Percentiles rank a stretch among this genome's conserved stretches.
These are phyloP conservation scores for Metalampra italica DNA, from an alignment of 2,888 invertebrate species.

Conservation along the genomic window DNA sequence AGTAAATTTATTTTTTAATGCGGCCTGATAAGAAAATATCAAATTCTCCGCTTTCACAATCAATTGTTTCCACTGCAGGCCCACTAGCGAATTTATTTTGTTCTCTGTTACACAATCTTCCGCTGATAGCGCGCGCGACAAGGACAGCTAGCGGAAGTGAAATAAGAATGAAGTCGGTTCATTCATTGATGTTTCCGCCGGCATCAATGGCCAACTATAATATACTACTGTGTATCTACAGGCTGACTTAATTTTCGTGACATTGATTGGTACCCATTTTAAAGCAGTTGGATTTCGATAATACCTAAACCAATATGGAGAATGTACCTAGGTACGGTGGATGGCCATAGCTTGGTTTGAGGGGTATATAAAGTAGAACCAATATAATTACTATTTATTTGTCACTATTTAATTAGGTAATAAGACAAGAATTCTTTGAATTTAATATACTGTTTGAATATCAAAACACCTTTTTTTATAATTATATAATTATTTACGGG, in stretches of 20 bases:
- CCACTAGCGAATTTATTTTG: constrained; percentile 22
- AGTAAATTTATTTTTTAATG: constrained; percentile 1
- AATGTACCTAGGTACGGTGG: no score
- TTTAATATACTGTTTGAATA: no score
- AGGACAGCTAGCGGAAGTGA: constrained; percentile 54
- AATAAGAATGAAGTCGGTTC: constrained; percentile 56
- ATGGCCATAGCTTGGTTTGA: no score
- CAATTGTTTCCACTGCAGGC: constrained; percentile 42
- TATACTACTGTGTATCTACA: constrained; percentile 9
- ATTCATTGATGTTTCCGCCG: constrained; percentile 63
- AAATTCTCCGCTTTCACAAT: constrained; percentile 43
- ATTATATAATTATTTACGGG: no score
- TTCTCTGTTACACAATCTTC: constrained; percentile 28
- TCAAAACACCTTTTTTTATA: no score
- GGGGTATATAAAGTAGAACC: no score
- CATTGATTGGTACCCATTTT: constrained; percentile 1
- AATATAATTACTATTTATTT: no score
- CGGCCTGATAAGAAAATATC: constrained; percentile 21
- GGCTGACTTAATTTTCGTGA: constrained; percentile 13
- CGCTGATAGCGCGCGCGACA: constrained; percentile 28
- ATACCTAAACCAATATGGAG: no score
- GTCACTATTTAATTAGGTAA: no score
- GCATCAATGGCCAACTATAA: constrained; percentile 34
- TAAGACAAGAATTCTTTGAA: no score
- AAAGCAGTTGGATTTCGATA: background rate